Conservation (phyloP, 2,113 vertebrate species). For the Actenoides lindsayi region DNA sequence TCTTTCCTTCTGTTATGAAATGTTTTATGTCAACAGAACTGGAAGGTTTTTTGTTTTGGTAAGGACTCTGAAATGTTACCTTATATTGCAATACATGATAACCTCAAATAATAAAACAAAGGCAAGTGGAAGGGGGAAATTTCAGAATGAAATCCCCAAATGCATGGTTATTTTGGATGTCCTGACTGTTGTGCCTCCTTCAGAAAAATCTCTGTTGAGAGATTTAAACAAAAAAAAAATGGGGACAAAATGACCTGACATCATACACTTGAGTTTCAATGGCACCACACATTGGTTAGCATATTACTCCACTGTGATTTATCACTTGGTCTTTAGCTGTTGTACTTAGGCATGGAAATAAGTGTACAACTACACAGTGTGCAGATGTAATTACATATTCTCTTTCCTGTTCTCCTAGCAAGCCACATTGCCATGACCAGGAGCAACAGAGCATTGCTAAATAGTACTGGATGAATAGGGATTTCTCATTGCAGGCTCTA, state of each 20-base stretch:
- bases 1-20: slow-evolving; percentile 1
- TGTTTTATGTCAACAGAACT: background rate
- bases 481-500: background rate
- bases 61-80: background rate
- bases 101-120: background rate
- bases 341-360: background rate
- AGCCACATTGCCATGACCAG: background rate
- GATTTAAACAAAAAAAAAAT: background rate
- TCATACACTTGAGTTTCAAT: background rate
- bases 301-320: background rate
- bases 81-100: background rate
- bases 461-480: background rate
- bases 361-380: background rate
- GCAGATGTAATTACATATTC: background rate
- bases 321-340: background rate
- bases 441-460: background rate
- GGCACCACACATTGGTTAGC: background rate
- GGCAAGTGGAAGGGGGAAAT: background rate
- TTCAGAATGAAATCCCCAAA: background rate
- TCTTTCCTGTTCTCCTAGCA: background rate
- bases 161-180: background rate
- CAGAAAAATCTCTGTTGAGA: background rate
- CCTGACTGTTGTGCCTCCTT: background rate
- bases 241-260: background rate
- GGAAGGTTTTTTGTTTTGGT: background rate